phyloP scores from a whole-genome alignment of 2,797 vertebrate genomes.

The Lerista edwardsae region DNA sequence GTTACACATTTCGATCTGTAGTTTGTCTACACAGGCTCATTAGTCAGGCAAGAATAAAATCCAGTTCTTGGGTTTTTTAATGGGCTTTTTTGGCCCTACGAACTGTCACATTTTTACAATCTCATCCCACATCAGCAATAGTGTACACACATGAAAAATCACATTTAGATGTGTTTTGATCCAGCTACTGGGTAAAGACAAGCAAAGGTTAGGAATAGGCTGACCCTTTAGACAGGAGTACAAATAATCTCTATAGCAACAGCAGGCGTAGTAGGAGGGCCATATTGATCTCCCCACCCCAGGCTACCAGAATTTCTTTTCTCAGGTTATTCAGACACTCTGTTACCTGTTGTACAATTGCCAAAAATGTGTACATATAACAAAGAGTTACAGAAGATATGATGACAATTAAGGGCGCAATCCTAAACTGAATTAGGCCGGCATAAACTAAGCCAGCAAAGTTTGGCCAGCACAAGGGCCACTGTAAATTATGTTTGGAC shows the following conservation, averaged over 20 bases:
- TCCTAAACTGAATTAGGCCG: too few relatives aligned
- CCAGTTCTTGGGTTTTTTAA: conserved; percentile 15
- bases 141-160: conserved; percentile 41
- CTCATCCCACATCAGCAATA: conserved; percentile 25
- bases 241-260: conserved; percentile 54
- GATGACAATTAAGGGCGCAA: too few relatives aligned
- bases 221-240: conserved; percentile 47
- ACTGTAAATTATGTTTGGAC: too few relatives aligned
- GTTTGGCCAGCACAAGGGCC: too few relatives aligned
- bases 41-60: conserved; percentile 35
- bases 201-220: conserved; percentile 61
- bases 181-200: conserved; percentile 49
- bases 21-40: conserved; percentile 35
- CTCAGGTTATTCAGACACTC: conserved; percentile 25
- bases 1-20: conserved; percentile 2
- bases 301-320: conserved; percentile 44
- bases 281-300: conserved; percentile 50
- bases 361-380: accelerated
- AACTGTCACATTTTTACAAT: conserved; percentile 9
- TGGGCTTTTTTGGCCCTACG: conserved; percentile 8
- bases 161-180: conserved; percentile 42
- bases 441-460: too few relatives aligned
- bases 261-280: conserved; percentile 1
- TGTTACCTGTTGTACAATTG: not conserved
- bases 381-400: conserved; percentile 12